Evolutionary conservation across 2,113 vertebrate genomes (phyloP).

Genomic region (Pomatorhinus ruficollis): DNA sequence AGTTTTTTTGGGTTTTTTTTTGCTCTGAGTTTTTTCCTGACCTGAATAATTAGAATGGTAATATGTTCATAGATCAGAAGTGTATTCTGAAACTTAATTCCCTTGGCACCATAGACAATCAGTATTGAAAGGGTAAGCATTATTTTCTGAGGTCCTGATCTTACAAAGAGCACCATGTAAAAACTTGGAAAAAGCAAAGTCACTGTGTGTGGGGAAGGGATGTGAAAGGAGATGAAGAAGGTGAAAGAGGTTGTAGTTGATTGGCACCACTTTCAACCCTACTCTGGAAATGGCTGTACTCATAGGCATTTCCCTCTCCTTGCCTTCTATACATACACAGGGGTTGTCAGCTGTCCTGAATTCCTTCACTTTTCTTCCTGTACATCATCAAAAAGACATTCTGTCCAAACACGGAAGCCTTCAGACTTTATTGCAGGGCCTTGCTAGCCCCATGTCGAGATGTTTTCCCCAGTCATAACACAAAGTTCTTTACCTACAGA

Average conservation of each 20-base stretch:
- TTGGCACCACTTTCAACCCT: neutral
- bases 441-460: neutral
- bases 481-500: neutral
- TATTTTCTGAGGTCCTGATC: neutral
- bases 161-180: neutral
- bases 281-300: neutral
- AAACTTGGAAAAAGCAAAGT: neutral
- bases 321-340: neutral
- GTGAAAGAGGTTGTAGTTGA: neutral
- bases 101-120: neutral
- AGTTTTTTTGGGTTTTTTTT: neutral
- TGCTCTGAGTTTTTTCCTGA: neutral
- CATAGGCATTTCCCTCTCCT: neutral
- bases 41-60: constrained; percentile 34
- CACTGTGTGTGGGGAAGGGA: neutral
- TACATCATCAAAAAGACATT: neutral
- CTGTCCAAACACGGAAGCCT: neutral
- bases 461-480: neutral
- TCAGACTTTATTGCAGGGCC: neutral
- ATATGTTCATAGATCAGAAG: neutral
- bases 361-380: neutral
- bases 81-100: constrained; percentile 7
- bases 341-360: neutral
- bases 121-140: neutral
- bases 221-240: neutral